phyloP scores from a whole-genome alignment of 2,113 vertebrate species.

The pig (Sus scrofa) region T2T-Sscrofa CM000826.6:129557501-129558000 shows the following conservation, averaged over 20 bases:
- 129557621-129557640: background rate
- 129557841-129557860: background rate
- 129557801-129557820: constrained; percentile 29
- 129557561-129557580: background rate
- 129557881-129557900: background rate
- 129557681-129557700: background rate
- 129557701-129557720: background rate
- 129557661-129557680: background rate
- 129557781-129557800: constrained; percentile 19
- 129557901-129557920: background rate
- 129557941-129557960: constrained; percentile 7
- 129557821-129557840: constrained; percentile 52
- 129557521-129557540: background rate
- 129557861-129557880: constrained; percentile 7
- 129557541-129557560: background rate
- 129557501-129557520: constrained; percentile 16
- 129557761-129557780: background rate
- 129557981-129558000: background rate
- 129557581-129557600: background rate
- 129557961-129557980: background rate
- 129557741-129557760: constrained; percentile 35
- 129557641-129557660: background rate
- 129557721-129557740: background rate
- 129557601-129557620: background rate
- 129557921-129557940: background rate